A percentile compares a stretch with the other conserved stretches of the same genome.
phyloP scores from a whole-genome alignment of 2,888 invertebrate species.

The Scaptomyza cyrtandrae region DNA sequence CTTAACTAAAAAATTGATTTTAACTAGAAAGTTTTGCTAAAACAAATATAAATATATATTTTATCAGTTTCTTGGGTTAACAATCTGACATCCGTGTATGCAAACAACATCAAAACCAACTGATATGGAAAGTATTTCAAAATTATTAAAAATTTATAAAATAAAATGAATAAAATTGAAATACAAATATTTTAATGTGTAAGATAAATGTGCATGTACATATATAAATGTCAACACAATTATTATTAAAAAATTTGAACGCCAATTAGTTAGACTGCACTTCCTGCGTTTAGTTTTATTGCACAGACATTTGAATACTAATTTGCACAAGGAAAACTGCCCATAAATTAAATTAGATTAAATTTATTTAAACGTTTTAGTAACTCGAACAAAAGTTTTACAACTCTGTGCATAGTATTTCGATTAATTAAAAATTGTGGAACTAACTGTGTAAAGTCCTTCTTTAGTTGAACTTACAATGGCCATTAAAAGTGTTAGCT shows the following conservation, averaged over 20 bases:
- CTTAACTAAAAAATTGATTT: no score
- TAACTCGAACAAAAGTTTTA: conserved; percentile 1
- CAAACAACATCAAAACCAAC: no score
- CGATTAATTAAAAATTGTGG: conserved; percentile 23
- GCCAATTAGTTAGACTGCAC: neutral
- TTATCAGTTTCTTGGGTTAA: no score
- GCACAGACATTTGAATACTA: neutral
- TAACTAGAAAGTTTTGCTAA: no score
- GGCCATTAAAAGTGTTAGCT: conserved; percentile 30
- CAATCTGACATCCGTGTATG: no score
- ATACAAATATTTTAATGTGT: neutral
- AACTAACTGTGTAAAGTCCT: neutral
- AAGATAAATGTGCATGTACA: neutral
- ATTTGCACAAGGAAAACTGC: neutral
- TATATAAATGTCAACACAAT: neutral
- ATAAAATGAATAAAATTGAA: neutral
- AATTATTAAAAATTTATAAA: neutral
- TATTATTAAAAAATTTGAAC: neutral
- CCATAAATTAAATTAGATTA: neutral
- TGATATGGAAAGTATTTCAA: no score
- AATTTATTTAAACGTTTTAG: neutral
- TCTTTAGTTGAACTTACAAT: conserved; percentile 4
- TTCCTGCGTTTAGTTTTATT: neutral
- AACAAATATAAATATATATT: no score
- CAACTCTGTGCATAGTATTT: neutral